Conservation (phyloP, 2,113 vertebrate species). For the Ginglymostoma cirratum region DNA sequence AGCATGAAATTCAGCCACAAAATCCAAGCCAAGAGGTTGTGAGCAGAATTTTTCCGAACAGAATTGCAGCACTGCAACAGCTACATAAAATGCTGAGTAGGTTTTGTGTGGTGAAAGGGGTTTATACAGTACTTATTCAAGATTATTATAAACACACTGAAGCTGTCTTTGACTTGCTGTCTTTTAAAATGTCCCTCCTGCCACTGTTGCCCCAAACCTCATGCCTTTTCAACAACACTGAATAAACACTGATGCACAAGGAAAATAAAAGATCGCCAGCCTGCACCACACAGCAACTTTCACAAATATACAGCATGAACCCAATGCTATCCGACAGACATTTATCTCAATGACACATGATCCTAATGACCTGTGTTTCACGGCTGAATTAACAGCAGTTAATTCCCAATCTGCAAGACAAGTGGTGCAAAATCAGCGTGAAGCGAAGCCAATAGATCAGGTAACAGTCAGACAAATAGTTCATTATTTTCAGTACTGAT, state of each 20-base stretch:
- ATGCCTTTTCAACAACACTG: not conserved
- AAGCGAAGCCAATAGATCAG: not conserved
- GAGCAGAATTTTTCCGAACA: not conserved
- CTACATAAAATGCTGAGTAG: not conserved
- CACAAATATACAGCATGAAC: not conserved
- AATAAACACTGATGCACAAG: not conserved
- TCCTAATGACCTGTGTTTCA: not conserved
- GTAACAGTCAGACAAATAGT: not conserved
- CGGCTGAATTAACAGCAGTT: not conserved
- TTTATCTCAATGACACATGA: not conserved
- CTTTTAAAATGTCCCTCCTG: not conserved
- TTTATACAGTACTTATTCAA: not conserved
- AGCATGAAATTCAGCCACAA: not conserved
- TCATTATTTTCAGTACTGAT: not conserved
- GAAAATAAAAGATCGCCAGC: not conserved
- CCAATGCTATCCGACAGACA: not conserved
- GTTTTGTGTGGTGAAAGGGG: not conserved
- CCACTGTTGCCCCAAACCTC: not conserved
- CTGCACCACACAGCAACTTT: not conserved
- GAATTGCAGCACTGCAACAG: not conserved
- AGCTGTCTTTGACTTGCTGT: not conserved
- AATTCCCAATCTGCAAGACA: not conserved
- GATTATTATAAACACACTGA: not conserved
- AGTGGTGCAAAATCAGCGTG: not conserved
- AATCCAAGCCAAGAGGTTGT: not conserved